Evolutionary conservation across 2,113 vertebrate genomes (phyloP), one percentile per base, ranked within the genome.

Genomic region (Nettapus auritus): DNA sequence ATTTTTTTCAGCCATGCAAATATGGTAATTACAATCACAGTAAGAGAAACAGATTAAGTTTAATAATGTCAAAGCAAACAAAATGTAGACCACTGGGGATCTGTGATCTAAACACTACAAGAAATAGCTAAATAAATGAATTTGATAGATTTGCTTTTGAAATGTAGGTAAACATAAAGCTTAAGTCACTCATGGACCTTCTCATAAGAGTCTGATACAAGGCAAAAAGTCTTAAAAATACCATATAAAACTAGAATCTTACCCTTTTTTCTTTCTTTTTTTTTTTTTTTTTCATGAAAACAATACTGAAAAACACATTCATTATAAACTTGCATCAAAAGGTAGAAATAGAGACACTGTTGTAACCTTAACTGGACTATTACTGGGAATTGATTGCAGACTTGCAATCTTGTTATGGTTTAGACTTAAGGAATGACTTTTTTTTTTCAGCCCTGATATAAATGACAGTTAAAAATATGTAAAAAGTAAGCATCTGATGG

Each of bases 1-100:
- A n/a, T n/a, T n/a, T n/a, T 98, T 97, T 97, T 86, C 83, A 97
- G 93, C 52, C 97, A 97, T 97, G 96, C 95, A 98, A 97, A 98
- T 97, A 62, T 22, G 75, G 94, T 96, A 92, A 97, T 98, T 98
- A 98, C 88, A 96, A 89, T 97, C 92, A 97, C 89, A 95, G 82
- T 96, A 96, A 98, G 93, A 95, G 91, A 96, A 97, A 84, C 55
- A 95, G 84, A 94, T 68, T 96, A 93, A 92, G 77, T 97, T 98
- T 98, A 98, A 97, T 94, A 97, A 97, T 89, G 93, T 97, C 94
- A 97, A 84, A 96, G 90, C 90, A 98, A 98, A 98, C 92, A 97
- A 97, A 98, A 96, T 89, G 22, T 74, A 97, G 96, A 94, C 73
- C 85, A 91, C 4, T 90, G 14, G 94, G 95, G 92, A 94, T 94